A percentile compares a stretch with the other conserved stretches of the same genome.
Evolutionary conservation across 2,888 invertebrate genomes (phyloP).

Genomic region (Anthrax anthrax): DNA sequence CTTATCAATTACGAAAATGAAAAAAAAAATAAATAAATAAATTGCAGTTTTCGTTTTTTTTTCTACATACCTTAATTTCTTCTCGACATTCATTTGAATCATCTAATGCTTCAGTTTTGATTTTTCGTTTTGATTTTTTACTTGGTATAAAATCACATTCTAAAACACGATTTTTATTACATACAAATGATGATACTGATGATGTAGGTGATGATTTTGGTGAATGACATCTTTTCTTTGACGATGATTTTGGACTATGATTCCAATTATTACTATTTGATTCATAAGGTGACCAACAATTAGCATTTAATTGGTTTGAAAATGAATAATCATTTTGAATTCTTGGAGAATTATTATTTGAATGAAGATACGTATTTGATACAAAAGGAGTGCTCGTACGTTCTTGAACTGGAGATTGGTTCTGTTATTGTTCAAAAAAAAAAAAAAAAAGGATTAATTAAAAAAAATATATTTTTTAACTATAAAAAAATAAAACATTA

Average conservation of each 20-base stretch:
- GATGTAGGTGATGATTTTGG: slow-evolving; percentile 1
- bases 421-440: neutral
- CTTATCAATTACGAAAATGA: neutral
- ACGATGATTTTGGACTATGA: no score
- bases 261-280: slow-evolving; percentile 6
- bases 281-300: slow-evolving; percentile 5
- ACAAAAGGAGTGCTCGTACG: slow-evolving; percentile 5
- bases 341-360: neutral
- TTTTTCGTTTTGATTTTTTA: slow-evolving; percentile 25
- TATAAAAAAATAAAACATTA: no score
- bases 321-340: slow-evolving; percentile 1
- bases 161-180: slow-evolving; percentile 22
- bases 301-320: slow-evolving; percentile 1
- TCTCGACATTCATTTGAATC: slow-evolving; percentile 18
- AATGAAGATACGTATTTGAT: neutral
- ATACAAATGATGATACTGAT: neutral
- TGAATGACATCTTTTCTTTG: slow-evolving; percentile 4
- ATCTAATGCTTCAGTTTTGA: slow-evolving; percentile 7
- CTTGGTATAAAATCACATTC: slow-evolving; percentile 29
- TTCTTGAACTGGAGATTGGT: slow-evolving; percentile 2
- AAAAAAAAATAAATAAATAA: neutral
- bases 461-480: no score
- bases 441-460: no score
- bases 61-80: slow-evolving; percentile 20
- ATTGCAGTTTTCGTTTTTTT: neutral